Base-by-base conservation (phyloP, 2,113 vertebrate genomes). In the Phalacrocorax pelagicus region DNA sequence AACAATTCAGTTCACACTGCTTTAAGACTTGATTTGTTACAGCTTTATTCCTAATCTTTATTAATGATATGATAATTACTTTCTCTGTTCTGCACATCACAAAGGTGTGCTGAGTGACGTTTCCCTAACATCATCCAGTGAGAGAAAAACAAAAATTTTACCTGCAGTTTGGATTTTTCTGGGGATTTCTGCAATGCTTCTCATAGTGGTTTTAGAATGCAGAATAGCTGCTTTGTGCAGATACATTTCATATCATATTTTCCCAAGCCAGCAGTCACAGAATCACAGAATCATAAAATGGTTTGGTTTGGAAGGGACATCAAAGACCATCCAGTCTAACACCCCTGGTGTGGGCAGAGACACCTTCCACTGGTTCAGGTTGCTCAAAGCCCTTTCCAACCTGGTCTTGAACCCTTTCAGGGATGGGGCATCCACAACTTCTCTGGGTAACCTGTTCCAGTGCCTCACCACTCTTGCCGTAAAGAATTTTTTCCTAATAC, bases 31-130 rank as follows among this genome's bases (percentile, higher is more conserved):
- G 11, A 49, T 75, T 16, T 92, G 10, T 8, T 22, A 87, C 24
- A 80, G 11, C 6, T 77, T 81, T 77, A 66, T 86, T 81, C 30
- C 14, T 51, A 55, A 62, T 42, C 8, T 65, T 70, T 51, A 62
- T 20, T 80, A 2, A 20, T 51, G 4, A 42, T 73, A 61, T 40
- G 4, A 4, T 18, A 54, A 22, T n/a, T 17, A 10, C 1, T 11
- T 73, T 71, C 15, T 92, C 15, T 26, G 23, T 70, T 78, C n/a
- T 67, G 42, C 26, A 49, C 4, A 16, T 54, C n/a, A 34, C 19
- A 62, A 54, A 80, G 10, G 0, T 57, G 11, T 47, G 15, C 4
- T 63, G 42, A 66, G 32, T 51, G 24, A 5, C 0, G 0, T 14
- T 74, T 78, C 17, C 40, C n/a, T 57, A 36, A 3, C 6, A 59